Percentiles rank a stretch among this genome's conserved stretches.
phyloP scores from a whole-genome alignment of 2,113 vertebrate species.

The Halichoerus grypus region DNA sequence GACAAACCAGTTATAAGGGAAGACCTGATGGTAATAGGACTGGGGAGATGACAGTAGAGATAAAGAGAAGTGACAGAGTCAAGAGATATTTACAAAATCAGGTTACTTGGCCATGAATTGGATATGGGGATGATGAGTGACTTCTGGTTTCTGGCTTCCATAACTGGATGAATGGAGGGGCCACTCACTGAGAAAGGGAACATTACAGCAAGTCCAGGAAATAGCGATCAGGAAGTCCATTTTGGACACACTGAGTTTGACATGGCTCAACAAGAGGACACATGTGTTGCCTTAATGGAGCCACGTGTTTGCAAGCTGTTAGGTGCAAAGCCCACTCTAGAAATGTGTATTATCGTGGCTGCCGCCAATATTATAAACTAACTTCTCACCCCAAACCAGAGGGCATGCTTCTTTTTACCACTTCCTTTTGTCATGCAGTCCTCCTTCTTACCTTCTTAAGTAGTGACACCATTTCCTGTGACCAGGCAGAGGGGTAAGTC shows the following conservation, averaged over 20 bases:
- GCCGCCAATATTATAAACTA: neutral
- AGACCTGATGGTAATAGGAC: neutral
- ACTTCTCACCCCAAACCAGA: neutral
- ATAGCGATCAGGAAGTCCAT: neutral
- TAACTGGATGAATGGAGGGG: neutral
- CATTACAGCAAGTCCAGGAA: neutral
- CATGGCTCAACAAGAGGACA: neutral
- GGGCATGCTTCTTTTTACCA: neutral
- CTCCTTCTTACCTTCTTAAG: slow-evolving; percentile 91
- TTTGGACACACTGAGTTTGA: neutral
- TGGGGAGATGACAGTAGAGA: neutral
- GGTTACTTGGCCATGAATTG: neutral
- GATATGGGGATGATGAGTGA: neutral
- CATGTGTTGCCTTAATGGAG: neutral
- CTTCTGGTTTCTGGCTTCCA: neutral
- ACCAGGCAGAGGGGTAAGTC: slow-evolving; percentile 94
- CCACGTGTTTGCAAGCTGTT: neutral
- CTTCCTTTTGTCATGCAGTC: neutral
- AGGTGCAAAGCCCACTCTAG: neutral
- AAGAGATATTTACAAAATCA: neutral
- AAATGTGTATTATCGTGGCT: neutral
- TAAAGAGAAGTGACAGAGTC: neutral
- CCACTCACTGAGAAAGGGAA: neutral
- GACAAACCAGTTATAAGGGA: neutral
- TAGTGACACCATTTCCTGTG: slow-evolving; percentile 92